These are phyloP conservation scores for Alloplasta piceator DNA, from an alignment of 2,888 invertebrate species.

Conservation along the genomic window DNA sequence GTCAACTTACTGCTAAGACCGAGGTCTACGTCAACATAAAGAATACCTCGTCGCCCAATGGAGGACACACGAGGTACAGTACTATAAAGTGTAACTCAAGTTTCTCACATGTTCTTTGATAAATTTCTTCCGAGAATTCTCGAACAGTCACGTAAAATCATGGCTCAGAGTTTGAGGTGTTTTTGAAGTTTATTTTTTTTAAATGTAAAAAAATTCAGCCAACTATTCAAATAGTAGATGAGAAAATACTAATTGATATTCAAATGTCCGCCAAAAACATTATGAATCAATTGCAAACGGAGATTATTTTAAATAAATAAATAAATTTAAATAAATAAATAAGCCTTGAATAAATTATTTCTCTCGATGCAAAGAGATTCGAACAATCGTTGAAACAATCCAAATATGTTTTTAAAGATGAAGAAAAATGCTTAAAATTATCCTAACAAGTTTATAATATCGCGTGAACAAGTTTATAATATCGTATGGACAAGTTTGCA, in stretches of 20 bases:
- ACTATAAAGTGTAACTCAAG: conserved; percentile 32
- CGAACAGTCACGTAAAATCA: background rate
- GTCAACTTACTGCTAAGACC: conserved; percentile 87
- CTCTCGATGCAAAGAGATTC: too few species aligned
- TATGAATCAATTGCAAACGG: background rate
- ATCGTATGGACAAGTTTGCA: background rate
- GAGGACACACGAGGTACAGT: conserved; percentile 75
- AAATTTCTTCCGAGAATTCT: conserved; percentile 34
- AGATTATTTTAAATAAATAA: background rate
- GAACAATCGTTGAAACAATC: background rate
- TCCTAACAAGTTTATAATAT: background rate
- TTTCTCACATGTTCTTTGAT: conserved; percentile 4
- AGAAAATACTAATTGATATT: background rate
- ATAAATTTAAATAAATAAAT: too few species aligned
- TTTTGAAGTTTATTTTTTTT: conserved; percentile 3
- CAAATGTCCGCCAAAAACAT: background rate
- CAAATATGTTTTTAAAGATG: background rate
- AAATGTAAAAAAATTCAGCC: too few species aligned
- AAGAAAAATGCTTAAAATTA: background rate
- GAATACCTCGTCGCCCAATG: conserved; percentile 80
- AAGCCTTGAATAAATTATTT: too few species aligned
- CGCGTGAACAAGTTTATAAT: background rate
- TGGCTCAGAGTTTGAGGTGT: conserved; percentile 2
- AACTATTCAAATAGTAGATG: background rate
- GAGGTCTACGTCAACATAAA: conserved; percentile 88